Base-by-base conservation (phyloP, 2,888 invertebrate species). In the Amorpha juglandis region DNA sequence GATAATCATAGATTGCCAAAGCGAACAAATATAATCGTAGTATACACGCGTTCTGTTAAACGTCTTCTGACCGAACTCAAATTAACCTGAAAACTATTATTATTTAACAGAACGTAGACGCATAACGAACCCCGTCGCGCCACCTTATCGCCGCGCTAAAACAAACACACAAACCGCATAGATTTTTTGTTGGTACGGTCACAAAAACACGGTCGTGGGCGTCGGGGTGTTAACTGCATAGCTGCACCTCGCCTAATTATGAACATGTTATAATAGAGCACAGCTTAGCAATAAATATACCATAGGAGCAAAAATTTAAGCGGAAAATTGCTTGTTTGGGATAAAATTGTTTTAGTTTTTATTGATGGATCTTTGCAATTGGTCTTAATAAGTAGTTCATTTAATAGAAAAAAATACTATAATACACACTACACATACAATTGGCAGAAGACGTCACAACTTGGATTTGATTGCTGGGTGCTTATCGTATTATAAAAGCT, bases 161-260 rank as follows among this genome's bases (percentile, higher is more conserved):
- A 86, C 84, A 91, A 91, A 91, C 84, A 90, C 74, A 88, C 77
- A 91, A 90, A 90, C 89, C 81, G 75, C 86, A 82, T 74, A 78
- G 84, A 65, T 65, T 89, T 83, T 88, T 82, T 89, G 84, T 88
- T 83, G 79, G 87, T 80, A 85, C 74, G 79, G 79, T 78, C 84
- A 86, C 87, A 88, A 86, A 83, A 74, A 70, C 64, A 78, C 74
- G 50, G 50, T 0, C 50, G 50, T 7, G 48, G 16, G 58, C 55
- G 64, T 64, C 78, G 78, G 87, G 86, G 89, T 88, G 90, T 88
- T 86, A 90, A 88, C 83, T 82, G 79, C 78, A 78, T 78, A 82
- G 78, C 27, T 53, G 58, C 48, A 65, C 55, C 64, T 65, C 55
- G 58, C 48, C 33, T 65, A 35, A 48, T 64, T 64, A 53, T 55